A percentile compares a stretch with the other conserved stretches of the same genome.
Conservation (phyloP, 2,113 vertebrate genomes). For the Syngnathus scovelli region DNA sequence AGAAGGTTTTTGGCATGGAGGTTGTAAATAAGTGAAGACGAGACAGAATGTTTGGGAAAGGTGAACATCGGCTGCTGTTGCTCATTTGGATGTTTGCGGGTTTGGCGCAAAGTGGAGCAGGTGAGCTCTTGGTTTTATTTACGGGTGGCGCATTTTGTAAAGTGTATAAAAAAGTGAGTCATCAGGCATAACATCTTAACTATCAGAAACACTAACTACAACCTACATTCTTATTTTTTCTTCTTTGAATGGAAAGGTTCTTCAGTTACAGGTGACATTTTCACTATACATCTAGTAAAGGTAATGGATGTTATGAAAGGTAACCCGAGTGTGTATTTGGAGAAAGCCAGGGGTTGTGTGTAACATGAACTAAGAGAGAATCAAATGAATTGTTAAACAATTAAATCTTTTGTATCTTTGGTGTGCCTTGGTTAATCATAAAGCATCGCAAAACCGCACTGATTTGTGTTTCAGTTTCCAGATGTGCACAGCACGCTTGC, state of each 20-base stretch:
- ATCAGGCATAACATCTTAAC: no score
- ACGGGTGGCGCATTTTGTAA: no score
- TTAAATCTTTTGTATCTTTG: constrained; percentile 9
- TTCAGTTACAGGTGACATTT: background rate
- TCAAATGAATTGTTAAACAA: background rate
- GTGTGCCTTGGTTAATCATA: constrained; percentile 4
- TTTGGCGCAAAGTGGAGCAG: constrained; percentile 47
- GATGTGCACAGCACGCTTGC: constrained; percentile 76
- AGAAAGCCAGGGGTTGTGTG: constrained; percentile 19
- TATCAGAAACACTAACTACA: no score
- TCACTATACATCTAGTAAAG: background rate
- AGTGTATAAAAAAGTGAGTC: no score
- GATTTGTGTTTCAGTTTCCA: constrained; percentile 59
- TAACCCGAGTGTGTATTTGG: constrained; percentile 29
- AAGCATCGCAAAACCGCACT: background rate
- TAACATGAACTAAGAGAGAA: constrained; percentile 20
- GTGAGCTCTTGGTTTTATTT: constrained; percentile 38
- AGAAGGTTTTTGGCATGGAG: constrained; percentile 2
- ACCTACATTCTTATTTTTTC: background rate
- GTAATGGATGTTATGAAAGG: constrained; percentile 12
- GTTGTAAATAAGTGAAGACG: constrained; percentile 17
- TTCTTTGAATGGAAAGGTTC: background rate
- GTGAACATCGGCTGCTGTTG: constrained; percentile 33
- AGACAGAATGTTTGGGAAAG: constrained; percentile 26
- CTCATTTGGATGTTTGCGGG: constrained; percentile 39